Evolutionary conservation across 2,113 vertebrate genomes (phyloP).

Genomic region (Himantopus leucocephalus): DNA sequence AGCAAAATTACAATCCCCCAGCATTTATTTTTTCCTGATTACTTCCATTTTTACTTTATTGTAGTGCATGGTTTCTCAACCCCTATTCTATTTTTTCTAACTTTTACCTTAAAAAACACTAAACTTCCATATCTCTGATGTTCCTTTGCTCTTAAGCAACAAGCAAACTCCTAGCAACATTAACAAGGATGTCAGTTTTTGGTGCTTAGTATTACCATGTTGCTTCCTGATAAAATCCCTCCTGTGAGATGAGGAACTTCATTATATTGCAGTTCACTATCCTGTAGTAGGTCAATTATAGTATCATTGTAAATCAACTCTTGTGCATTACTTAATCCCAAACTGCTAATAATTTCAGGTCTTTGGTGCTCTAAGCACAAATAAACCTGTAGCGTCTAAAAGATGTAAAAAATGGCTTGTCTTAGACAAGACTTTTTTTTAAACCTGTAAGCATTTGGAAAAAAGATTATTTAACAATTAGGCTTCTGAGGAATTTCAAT

Average conservation of each 20-base stretch:
- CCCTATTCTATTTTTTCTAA: not conserved
- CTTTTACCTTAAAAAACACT: not conserved
- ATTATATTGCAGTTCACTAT: not conserved
- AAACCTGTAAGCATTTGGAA: not conserved
- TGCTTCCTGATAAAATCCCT: not conserved
- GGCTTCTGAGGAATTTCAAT: not conserved
- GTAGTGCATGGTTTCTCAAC: not conserved
- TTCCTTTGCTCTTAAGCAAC: not conserved
- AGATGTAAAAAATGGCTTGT: not conserved
- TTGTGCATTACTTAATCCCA: not conserved
- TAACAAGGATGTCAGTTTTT: not conserved
- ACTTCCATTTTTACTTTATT: not conserved
- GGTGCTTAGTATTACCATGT: not conserved
- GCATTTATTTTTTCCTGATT: not conserved
- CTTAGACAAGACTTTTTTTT: not conserved
- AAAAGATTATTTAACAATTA: not conserved
- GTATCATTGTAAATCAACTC: not conserved
- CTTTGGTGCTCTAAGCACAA: not conserved
- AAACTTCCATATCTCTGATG: not conserved
- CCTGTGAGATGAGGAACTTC: not conserved
- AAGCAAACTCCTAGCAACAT: not conserved
- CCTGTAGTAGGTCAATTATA: not conserved
- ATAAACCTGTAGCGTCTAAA: not conserved
- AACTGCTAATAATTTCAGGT: not conserved
- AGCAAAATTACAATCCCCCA: not conserved